Evolutionary conservation across 2,888 invertebrate species (phyloP), one percentile per base, ranked within the genome.

Genomic region (Ganaspis brasiliensis): DNA sequence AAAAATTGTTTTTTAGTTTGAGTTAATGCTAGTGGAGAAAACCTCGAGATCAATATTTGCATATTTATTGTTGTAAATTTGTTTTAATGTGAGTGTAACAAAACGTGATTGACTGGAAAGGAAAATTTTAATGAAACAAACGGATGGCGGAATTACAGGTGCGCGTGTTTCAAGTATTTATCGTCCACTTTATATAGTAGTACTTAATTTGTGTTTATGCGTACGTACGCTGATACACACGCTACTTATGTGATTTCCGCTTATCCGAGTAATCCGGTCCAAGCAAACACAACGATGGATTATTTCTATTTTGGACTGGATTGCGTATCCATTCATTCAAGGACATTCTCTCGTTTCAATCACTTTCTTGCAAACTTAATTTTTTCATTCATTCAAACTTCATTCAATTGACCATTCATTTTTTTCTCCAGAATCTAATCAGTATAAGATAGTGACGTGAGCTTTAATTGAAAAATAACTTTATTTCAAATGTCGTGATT

Each of bases 321-420:
- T 67, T 67, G 21, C 67, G 40, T 63, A 63, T 63, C 63, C 40
- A 63, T 67, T 67, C 67, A 67, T 67, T 67, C 40, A 67, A 67
- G 67, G 21, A 21, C 45, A 26, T 67, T 26, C 24, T 67, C 24
- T 67, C 45, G 10, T 67, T 67, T 67, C 45, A 67, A 45, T 67
- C 67, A 67, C 45, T 24, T 63, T 63, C 24, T 63, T 63, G 63
- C 40, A 40, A 63, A 63, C 63, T 21, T 63, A 63, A 63, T 63
- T 63, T 63, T 63, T 40, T 21, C 40, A 63, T 63, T 63, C 63
- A 63, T 63, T 63, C 37, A 63, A n/a, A 57, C 40, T 40, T 63
- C 40, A 63, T 35, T 40, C 24, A 40, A 63, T 40, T 63, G 40
- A 14, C 9, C 63, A 40, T 21, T 40, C 63, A 63, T 63, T 40